These are phyloP conservation scores for Narcine bancroftii DNA, from an alignment of 2,113 vertebrate genomes.

Conservation along the genomic window DNA sequence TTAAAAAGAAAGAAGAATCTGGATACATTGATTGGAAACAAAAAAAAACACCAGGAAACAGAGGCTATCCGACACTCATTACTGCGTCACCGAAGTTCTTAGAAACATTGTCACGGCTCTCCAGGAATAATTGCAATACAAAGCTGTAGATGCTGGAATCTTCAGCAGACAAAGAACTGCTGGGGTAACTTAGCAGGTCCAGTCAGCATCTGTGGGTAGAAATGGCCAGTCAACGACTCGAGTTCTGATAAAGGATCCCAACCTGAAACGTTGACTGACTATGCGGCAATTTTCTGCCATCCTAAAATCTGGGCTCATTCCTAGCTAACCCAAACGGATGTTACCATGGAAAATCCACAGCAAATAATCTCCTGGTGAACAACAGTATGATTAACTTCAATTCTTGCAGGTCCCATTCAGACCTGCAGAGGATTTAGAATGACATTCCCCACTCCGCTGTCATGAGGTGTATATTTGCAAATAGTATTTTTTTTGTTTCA, in stretches of 20 bases:
- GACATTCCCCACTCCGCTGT: not conserved
- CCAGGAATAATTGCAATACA: not conserved
- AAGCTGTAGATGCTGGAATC: too few species aligned
- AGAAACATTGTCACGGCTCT: not conserved
- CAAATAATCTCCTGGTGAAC: too few species aligned
- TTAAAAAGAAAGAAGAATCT: not conserved
- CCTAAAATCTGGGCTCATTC: too few species aligned
- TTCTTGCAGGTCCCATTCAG: not conserved
- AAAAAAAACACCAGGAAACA: not conserved
- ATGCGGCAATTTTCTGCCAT: too few species aligned
- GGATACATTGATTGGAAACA: not conserved
- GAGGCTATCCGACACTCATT: not conserved
- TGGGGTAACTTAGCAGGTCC: too few species aligned
- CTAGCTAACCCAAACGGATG: too few species aligned
- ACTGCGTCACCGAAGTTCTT: not conserved
- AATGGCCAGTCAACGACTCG: too few species aligned
- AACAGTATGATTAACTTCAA: not conserved
- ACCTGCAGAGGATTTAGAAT: not conserved
- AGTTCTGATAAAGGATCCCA: too few species aligned
- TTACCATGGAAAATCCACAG: too few species aligned
- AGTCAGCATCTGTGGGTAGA: too few species aligned
- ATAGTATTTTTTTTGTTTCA: not conserved
- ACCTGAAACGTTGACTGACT: too few species aligned
- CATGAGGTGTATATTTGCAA: not conserved
- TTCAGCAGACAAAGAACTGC: too few species aligned